phyloP scores from a whole-genome alignment of 2,888 invertebrate species.

The Sarcophaga subvicina region DNA sequence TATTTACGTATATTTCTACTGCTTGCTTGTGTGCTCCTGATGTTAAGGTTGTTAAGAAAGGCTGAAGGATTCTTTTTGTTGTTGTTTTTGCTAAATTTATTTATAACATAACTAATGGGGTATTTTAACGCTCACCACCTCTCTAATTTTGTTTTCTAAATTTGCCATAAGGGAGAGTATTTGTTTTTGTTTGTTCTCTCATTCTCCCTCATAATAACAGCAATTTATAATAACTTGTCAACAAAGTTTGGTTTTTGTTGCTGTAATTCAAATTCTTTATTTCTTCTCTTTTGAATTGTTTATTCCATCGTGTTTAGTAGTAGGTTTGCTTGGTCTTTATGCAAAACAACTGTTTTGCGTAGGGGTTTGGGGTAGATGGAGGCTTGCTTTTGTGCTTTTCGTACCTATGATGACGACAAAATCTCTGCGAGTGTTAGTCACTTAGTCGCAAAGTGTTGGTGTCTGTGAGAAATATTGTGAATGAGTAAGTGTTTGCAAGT shows the following conservation, averaged over 20 bases:
- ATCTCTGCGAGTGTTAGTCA: not conserved
- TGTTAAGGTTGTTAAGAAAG: not conserved
- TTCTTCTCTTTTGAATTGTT: conserved; percentile 9
- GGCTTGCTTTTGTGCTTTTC: not conserved
- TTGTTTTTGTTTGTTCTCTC: not conserved
- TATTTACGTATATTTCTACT: not conserved
- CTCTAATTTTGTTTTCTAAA: not conserved
- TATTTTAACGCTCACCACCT: not conserved
- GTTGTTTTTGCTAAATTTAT: not conserved
- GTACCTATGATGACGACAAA: conserved; percentile 13
- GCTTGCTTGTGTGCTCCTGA: not conserved
- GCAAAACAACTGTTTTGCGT: not conserved
- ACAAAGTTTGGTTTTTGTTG: conserved; percentile 21
- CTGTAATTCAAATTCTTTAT: not conserved
- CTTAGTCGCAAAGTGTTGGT: conserved; percentile 3
- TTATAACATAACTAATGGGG: not conserved
- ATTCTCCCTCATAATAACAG: conserved; percentile 1
- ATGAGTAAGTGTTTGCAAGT: not conserved
- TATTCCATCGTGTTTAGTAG: too few relatives aligned
- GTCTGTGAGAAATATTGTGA: not conserved
- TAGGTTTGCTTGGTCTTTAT: not conserved
- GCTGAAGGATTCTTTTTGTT: not conserved
- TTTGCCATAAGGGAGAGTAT: conserved; percentile 1
- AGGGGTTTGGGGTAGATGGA: not conserved
- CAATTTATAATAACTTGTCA: conserved; percentile 39